Percentiles rank a stretch among this genome's conserved stretches.
Conservation (phyloP, 2,888 invertebrate species). For the Temnothorax ravouxi region DNA sequence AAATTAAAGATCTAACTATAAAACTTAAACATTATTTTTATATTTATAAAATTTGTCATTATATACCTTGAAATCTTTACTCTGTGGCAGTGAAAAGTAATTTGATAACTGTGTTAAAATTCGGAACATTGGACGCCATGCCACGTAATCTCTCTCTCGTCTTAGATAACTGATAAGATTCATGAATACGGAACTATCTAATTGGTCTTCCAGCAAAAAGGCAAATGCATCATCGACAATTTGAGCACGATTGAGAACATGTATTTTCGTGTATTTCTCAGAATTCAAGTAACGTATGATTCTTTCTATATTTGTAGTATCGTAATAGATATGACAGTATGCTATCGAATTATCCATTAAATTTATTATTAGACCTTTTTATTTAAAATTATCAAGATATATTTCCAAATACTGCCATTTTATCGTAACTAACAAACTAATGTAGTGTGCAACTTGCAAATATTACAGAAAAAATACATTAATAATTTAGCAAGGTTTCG, state of each 20-base stretch:
- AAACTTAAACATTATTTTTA: neutral
- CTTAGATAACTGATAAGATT: conserved; percentile 10
- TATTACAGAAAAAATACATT: too few relatives aligned
- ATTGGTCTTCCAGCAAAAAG: neutral
- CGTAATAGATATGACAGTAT: conserved; percentile 82
- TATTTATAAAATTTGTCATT: neutral
- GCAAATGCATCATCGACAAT: neutral
- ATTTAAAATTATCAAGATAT: neutral
- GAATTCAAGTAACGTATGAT: conserved; percentile 25
- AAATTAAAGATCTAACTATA: too few relatives aligned
- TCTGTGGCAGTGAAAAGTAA: neutral
- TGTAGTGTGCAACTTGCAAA: too few relatives aligned
- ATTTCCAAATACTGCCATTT: neutral
- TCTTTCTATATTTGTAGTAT: conserved; percentile 73
- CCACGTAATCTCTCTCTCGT: conserved; percentile 14
- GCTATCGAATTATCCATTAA: conserved; percentile 70
- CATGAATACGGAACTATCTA: neutral
- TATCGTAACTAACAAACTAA: too few relatives aligned
- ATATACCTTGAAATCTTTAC: neutral
- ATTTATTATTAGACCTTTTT: neutral
- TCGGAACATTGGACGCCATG: conserved; percentile 34
- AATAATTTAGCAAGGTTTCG: too few relatives aligned
- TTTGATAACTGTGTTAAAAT: neutral
- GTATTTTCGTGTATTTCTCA: conserved; percentile 6
- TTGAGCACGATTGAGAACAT: conserved; percentile 42